A percentile compares a stretch with the other conserved stretches of the same genome.
Evolutionary conservation across 2,113 vertebrate species (phyloP).

Genomic region (Macrotus californicus): DNA sequence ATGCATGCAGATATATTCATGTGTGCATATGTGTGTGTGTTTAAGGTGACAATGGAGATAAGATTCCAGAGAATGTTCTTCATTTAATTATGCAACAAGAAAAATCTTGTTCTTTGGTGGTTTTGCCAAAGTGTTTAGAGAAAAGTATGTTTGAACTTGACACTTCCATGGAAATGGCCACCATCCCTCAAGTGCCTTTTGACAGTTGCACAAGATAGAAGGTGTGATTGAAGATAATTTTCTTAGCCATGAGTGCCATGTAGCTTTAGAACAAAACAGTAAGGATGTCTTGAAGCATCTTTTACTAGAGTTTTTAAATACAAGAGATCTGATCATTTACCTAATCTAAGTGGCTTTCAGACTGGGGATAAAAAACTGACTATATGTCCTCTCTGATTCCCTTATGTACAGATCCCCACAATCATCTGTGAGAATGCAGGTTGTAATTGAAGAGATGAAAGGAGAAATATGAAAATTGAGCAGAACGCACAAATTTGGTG

Average conservation of each 20-base stretch:
- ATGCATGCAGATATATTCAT: background rate
- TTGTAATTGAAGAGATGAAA: background rate
- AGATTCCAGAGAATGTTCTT: background rate
- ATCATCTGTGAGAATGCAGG: background rate
- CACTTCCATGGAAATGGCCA: background rate
- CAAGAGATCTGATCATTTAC: background rate
- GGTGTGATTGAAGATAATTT: background rate
- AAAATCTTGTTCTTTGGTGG: background rate
- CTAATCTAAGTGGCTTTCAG: background rate
- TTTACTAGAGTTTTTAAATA: background rate
- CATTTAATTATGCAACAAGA: background rate
- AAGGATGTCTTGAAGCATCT: background rate
- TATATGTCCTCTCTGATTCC: background rate
- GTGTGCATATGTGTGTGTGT: background rate
- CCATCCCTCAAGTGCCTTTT: background rate
- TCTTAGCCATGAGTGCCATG: background rate
- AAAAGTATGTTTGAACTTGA: background rate
- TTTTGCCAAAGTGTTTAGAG: background rate
- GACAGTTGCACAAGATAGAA: background rate
- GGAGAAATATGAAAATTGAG: slow-evolving; percentile 2
- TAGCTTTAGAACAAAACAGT: background rate
- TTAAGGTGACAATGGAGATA: background rate
- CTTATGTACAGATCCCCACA: background rate
- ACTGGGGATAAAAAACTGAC: background rate
- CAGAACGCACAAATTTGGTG: background rate